These are phyloP conservation scores for Isurus oxyrinchus DNA, from an alignment of 2,113 vertebrate genomes.

Conservation along the genomic window DNA sequence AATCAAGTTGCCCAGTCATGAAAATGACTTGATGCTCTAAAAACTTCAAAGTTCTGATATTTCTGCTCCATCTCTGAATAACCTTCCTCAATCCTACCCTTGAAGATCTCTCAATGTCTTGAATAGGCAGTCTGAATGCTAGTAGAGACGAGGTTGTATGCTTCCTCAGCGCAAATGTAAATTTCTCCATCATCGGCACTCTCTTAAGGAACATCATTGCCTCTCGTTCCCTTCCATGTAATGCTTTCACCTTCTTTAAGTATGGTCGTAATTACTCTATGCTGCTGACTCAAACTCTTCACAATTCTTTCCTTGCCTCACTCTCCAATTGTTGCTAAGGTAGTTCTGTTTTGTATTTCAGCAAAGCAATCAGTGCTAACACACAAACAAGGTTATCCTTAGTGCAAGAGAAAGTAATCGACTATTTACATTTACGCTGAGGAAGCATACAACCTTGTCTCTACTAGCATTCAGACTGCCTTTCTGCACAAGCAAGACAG, in stretches of 20 bases:
- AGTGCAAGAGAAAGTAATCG: neutral
- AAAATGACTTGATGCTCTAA: neutral
- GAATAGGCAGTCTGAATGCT: no score
- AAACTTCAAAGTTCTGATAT: neutral
- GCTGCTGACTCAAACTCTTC: neutral
- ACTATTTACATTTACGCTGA: neutral
- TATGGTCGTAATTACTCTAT: neutral
- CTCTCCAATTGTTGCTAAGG: neutral
- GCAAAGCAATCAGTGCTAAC: neutral
- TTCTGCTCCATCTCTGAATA: neutral
- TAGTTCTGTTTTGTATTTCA: neutral
- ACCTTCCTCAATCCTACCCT: neutral
- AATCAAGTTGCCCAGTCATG: neutral
- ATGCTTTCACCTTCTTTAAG: neutral
- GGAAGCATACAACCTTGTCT: neutral
- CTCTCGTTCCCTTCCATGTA: neutral
- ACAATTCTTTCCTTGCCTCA: neutral
- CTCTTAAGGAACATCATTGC: neutral
- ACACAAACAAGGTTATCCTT: no score
- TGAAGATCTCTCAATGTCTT: neutral
- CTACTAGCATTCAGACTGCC: neutral
- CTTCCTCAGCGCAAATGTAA: no score
- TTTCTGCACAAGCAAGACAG: neutral
- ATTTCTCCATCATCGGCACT: neutral
- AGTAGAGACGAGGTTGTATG: no score